Evolutionary conservation across 2,113 vertebrate genomes (phyloP), one percentile per base, ranked within the genome.

Genomic region (Athene noctua): DNA sequence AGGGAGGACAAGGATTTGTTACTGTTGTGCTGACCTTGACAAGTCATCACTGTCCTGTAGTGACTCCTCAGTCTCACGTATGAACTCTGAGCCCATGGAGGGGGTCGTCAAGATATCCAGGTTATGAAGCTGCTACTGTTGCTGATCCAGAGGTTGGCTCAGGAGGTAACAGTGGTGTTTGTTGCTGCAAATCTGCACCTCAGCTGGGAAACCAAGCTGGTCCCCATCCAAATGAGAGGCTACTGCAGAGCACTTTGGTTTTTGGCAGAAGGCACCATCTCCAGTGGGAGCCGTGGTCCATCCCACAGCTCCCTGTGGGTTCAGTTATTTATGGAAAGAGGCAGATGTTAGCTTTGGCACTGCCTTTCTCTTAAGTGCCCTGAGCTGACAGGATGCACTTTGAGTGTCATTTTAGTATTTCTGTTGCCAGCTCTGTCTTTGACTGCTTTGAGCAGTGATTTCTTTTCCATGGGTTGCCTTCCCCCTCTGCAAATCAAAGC

Each of bases 1-100:
- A 79, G 78, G 27, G 86, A 96, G 86, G 78, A 72, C 38, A 25
- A 79, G 54, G 74, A 78, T 94, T 84, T 92, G 72, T 91, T 97
- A 80, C 91, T 46, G 44, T 36, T 38, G 47, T n/a, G 13, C 78
- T 96, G 92, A 61, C 97, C 98, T 98, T 98, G 96, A 66, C 13
- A 27, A 94, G 72, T 67, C 88, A 26, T 68, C 47, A 3, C 57
- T 93, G 40, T 71, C 61, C 73, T 78, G 10, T 72, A 15, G 55
- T 44, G 42, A n/a, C 58, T 46, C 80, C 57, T 40, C 61, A 11
- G 84, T 32, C 62, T 52, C 23, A 3, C 4, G 29, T 46, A 26
- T 66, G 67, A 36, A 22, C 44, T 57, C 38, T 61, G 55, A 44
- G 89, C 57, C 5, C 16, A 15, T 68, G 65, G 38, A 61, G 40